A percentile compares a stretch with the other conserved stretches of the same genome.
Conservation (phyloP, 2,797 vertebrate species). For the Paguma larvata region DNA sequence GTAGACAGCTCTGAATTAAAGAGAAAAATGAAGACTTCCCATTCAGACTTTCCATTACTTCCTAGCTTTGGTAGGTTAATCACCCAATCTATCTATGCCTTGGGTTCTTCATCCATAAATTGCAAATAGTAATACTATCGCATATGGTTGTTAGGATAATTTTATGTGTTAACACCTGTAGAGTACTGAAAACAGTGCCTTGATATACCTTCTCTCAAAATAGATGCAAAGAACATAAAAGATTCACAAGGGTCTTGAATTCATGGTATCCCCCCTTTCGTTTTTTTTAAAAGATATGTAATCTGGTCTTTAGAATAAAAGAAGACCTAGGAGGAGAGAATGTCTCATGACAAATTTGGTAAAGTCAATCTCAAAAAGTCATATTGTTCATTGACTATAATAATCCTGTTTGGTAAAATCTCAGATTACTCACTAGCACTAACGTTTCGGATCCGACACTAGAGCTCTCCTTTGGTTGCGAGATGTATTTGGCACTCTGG, state of each 20-base stretch:
- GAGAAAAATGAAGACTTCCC: background rate
- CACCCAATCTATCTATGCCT: background rate
- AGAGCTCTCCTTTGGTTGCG: background rate
- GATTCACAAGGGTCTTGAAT: background rate
- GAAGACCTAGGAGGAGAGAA: background rate
- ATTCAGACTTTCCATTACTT: background rate
- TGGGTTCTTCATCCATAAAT: background rate
- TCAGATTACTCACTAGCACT: constrained; percentile 55
- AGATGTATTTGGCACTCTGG: background rate
- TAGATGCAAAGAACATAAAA: background rate
- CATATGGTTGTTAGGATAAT: background rate
- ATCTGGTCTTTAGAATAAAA: constrained; percentile 4
- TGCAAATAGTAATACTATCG: background rate
- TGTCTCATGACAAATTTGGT: constrained; percentile 45
- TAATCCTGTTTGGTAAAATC: background rate
- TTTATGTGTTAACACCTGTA: background rate
- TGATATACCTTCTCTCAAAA: background rate
- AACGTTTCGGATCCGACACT: background rate
- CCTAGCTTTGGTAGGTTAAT: background rate
- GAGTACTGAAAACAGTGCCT: background rate
- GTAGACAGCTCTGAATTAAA: background rate
- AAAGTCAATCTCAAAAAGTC: constrained; percentile 51
- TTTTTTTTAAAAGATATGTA: background rate
- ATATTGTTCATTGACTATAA: background rate
- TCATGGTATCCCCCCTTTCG: background rate